A percentile compares a stretch with the other conserved stretches of the same genome.
These are phyloP conservation scores for Boloria selene DNA, from an alignment of 2,888 invertebrate genomes.

Conservation along the genomic window DNA sequence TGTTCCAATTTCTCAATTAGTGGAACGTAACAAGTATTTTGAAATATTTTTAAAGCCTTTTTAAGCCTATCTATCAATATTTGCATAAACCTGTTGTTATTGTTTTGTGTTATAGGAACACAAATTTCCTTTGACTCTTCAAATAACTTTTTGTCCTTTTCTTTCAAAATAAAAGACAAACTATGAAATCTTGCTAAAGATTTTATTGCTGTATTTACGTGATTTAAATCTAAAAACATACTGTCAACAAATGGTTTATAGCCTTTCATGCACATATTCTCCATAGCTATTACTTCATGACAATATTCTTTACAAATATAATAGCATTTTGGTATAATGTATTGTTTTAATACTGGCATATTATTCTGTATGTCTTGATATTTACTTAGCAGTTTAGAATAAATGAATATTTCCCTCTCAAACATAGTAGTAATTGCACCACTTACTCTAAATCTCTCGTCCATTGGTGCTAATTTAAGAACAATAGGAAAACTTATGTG, in stretches of 20 bases:
- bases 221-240: constrained; percentile 61
- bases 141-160: constrained; percentile 48
- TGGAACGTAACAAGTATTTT: constrained; percentile 51
- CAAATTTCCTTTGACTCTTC: constrained; percentile 54
- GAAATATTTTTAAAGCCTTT: constrained; percentile 60
- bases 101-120: constrained; percentile 55
- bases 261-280: constrained; percentile 60
- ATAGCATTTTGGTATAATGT: constrained; percentile 60
- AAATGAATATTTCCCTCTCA: constrained; percentile 65
- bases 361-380: constrained; percentile 53
- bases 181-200: constrained; percentile 67
- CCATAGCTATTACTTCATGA: constrained; percentile 64
- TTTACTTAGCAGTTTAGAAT: constrained; percentile 54
- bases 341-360: constrained; percentile 40
- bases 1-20: constrained; percentile 52
- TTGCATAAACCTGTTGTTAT: constrained; percentile 61
- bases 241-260: constrained; percentile 56
- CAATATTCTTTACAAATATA: constrained; percentile 59
- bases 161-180: constrained; percentile 61
- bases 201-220: constrained; percentile 56
- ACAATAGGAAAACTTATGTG: constrained; percentile 51
- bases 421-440: constrained; percentile 69
- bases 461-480: constrained; percentile 69
- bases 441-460: constrained; percentile 66
- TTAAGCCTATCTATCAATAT: constrained; percentile 63